Evolutionary conservation across 2,888 invertebrate species (phyloP).

Genomic region (Mylabris sibirica): DNA sequence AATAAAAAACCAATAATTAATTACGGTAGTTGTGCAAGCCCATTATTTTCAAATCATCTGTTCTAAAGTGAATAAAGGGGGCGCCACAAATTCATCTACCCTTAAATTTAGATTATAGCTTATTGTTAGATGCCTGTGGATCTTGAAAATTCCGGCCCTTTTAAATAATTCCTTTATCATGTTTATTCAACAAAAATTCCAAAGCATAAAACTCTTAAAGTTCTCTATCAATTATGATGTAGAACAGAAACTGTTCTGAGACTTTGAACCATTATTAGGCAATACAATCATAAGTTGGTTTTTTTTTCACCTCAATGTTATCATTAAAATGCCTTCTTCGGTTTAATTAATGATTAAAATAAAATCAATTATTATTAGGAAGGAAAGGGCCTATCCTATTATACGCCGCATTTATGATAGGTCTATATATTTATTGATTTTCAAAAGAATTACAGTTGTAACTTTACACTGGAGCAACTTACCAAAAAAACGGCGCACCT

Average conservation of each 20-base stretch:
- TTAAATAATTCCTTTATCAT: background rate
- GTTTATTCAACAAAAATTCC: too few relatives aligned
- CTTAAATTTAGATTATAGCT: background rate
- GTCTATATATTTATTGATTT: slow-evolving; percentile 46
- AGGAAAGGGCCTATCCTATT: slow-evolving; percentile 52
- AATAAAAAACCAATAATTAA: background rate
- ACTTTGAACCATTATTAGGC: background rate
- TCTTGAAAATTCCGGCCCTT: background rate
- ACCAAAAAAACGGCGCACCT: slow-evolving; percentile 45
- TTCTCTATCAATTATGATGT: background rate
- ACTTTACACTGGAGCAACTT: slow-evolving; percentile 45
- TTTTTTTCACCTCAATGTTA: background rate
- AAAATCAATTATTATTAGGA: slow-evolving; percentile 33
- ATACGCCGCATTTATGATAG: slow-evolving; percentile 47
- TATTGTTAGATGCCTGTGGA: background rate
- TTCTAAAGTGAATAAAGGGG: background rate
- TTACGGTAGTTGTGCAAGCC: background rate
- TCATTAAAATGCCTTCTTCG: background rate
- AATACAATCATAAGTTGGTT: background rate
- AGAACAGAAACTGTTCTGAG: background rate
- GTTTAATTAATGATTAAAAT: slow-evolving; percentile 9
- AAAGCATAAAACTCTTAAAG: background rate
- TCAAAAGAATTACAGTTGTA: slow-evolving; percentile 37
- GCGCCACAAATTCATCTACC: background rate
- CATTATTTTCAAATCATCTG: background rate